Evolutionary conservation across 2,888 invertebrate genomes (phyloP), one percentile per base, ranked within the genome.

Genomic region (Resseliella maxima): DNA sequence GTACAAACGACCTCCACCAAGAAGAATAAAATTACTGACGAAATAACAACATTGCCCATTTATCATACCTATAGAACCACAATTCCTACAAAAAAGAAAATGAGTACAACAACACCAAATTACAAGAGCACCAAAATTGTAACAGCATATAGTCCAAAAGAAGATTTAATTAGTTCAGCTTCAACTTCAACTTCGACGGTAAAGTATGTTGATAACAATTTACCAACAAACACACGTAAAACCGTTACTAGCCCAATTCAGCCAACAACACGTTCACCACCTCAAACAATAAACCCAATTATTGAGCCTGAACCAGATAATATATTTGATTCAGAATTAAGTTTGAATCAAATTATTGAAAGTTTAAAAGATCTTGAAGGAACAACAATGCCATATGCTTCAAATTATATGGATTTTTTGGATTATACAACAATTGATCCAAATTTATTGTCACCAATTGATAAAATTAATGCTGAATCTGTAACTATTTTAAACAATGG

Each of bases 41-140:
- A 1, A 18, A 15, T 45, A 31, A 81, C 46, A 24, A 46, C 0
- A 8, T 64, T 24, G 18, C n/a, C 59, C 1, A n/a, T 2, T 10
- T 6, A 83, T 24, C 85, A 85, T 24, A 85, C 41, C 12, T 50
- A 35, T 21, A 50, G 21, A 10, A 86, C 2, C 72, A 87, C 86
- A 59, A 85, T 35, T 87, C 87, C 46, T 59, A 85, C 64, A 45
- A 81, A 38, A 45, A 87, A 15, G 35, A 86, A 24, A 46, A 83
- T 90, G 0, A 90, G 89, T 18, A 86, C 87, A 36, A 85, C 87
- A 45, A 18, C 59, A 24, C 72, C 54, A 81, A 83, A 54, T 12
- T 18, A 90, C 0, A 85, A 59, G 21, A 85, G 86, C 72, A 85
- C 88, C 89, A 0, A 89, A n/a, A 35, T 36, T 18, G 36, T 27